Evolutionary conservation across 1,140 invertebrate species (phyloP), one percentile per base, ranked within the genome.

Genomic region (Heliconius melpomene): DNA sequence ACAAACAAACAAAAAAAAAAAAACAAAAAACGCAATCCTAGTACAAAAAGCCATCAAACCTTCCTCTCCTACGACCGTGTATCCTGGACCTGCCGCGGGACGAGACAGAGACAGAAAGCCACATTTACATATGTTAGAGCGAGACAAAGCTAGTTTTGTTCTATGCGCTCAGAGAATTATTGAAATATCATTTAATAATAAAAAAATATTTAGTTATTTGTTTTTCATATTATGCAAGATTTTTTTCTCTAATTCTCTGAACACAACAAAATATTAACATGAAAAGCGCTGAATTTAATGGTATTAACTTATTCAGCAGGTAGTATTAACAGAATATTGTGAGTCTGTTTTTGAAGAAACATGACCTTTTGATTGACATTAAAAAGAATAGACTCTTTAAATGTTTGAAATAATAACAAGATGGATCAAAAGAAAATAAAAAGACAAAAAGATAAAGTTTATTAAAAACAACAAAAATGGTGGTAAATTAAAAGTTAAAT

Each of bases 91-190:
- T 94, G 89, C 86, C 84, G 85, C 85, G 84, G 86, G 87, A 89
- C 85, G 74, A 82, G 90, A 86, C 85, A 89, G 90, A 91, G 90
- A 94, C 92, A 91, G 87, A 93, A 94, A 92, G 93, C 91, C 83
- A 93, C 91, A 89, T 91, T 92, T 93, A 93, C 91, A 93, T 75
- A 88, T 87, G 92, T 94, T 94, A 94, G 91, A 94, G 92, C 91
- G 87, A 84, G 87, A 94, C 82, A 79, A 86, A 87, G 87, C 87
- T 88, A 89, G 75, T 85, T 74, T 74, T 57, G 78, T 81, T 60
- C 72, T 75, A 13, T 29, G 50, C 73, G 72, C n/a, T 29, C 16
- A 80, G 75, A 80, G 52, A 76, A 29, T 20, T 36, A 66, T 29
- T 26, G 9, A 26, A 26, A 13, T 66, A 13, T 11, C 13, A 23